A percentile compares a stretch with the other conserved stretches of the same genome.
phyloP scores from a whole-genome alignment of 92 coral and sea anemone genomes.

The Heliopora coerulea region DNA sequence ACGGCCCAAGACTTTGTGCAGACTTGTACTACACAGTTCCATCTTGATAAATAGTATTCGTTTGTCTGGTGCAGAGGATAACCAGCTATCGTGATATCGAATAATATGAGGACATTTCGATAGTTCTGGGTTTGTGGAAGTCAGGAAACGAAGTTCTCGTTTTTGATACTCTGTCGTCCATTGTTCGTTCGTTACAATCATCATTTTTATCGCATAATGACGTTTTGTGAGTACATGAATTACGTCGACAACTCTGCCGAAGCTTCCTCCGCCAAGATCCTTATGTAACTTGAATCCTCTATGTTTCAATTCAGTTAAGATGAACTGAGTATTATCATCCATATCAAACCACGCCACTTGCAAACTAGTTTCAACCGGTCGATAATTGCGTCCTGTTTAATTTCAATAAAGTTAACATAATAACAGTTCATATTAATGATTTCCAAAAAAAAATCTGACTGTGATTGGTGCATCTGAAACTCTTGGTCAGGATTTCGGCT shows the following conservation, averaged over 20 bases:
- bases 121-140: not conserved
- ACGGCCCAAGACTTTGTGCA: not conserved
- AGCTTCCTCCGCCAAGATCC: slow-evolving; percentile 4
- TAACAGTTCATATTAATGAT: too few relatives aligned
- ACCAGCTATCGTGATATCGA: not conserved
- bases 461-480: too few relatives aligned
- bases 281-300: not conserved
- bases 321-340: too few relatives aligned
- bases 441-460: too few relatives aligned
- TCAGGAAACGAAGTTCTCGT: slow-evolving; percentile 9
- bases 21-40: not conserved
- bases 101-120: not conserved
- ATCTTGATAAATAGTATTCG: not conserved
- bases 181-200: not conserved
- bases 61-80: not conserved
- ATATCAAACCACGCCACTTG: too few relatives aligned
- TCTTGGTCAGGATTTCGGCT: too few relatives aligned
- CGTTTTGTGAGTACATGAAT: not conserved
- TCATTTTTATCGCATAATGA: slow-evolving; percentile 19
- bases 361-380: too few relatives aligned
- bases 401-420: too few relatives aligned
- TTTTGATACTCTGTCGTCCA: not conserved
- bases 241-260: not conserved
- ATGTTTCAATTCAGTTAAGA: too few relatives aligned
- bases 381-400: too few relatives aligned